These are phyloP conservation scores for Balanococcus diminutus DNA, from an alignment of 2,888 invertebrate genomes.

Conservation along the genomic window DNA sequence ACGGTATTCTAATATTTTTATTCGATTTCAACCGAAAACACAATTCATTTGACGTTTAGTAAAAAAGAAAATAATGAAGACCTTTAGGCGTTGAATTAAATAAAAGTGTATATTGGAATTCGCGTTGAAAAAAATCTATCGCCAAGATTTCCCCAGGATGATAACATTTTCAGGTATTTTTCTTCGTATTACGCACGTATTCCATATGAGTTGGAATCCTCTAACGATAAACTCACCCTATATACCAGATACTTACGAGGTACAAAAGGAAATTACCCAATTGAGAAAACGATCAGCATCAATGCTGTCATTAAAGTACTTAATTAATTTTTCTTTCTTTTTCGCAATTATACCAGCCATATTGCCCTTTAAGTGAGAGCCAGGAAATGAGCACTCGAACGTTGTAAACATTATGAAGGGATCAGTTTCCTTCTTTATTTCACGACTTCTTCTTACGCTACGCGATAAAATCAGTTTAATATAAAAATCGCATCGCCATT, in stretches of 20 bases:
- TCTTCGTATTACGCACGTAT: background rate
- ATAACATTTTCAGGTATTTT: background rate
- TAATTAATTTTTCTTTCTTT: background rate
- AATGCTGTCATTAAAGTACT: background rate
- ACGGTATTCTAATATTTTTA: slow-evolving; percentile 11
- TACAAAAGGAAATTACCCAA: background rate
- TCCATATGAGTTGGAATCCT: background rate
- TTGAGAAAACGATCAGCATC: background rate
- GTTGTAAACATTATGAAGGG: background rate
- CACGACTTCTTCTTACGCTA: background rate
- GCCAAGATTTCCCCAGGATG: too few relatives aligned
- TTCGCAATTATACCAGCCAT: background rate
- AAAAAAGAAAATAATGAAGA: slow-evolving; percentile 9
- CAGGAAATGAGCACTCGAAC: background rate
- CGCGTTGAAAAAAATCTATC: too few relatives aligned
- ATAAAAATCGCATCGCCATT: background rate
- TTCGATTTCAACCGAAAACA: slow-evolving; percentile 21
- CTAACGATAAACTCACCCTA: too few relatives aligned
- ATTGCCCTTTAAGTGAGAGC: background rate
- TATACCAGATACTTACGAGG: too few relatives aligned
- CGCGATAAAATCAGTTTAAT: slow-evolving; percentile 16
- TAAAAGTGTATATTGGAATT: background rate
- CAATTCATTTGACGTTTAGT: slow-evolving; percentile 7
- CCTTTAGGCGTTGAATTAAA: background rate
- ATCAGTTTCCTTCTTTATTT: background rate